Percentiles rank a stretch among this genome's conserved stretches.
phyloP scores from a whole-genome alignment of 2,113 vertebrate species.

The Lipotes vexillifer region DNA sequence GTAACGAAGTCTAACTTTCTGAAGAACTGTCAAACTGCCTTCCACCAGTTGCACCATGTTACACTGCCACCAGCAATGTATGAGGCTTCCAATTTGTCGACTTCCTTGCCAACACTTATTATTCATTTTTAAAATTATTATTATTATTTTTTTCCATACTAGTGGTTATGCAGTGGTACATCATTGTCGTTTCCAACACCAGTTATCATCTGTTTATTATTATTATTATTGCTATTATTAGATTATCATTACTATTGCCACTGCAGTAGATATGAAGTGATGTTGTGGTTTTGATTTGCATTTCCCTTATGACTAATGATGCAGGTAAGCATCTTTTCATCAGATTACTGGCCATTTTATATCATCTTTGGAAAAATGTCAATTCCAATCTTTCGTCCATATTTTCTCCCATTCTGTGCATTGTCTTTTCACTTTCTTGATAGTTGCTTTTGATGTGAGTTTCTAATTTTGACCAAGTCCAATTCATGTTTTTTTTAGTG shows the following conservation, averaged over 20 bases:
- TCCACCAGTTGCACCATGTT: not conserved
- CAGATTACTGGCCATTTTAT: not conserved
- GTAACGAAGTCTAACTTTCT: not conserved
- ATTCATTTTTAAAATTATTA: not conserved
- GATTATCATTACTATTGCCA: not conserved
- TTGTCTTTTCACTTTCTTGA: not conserved
- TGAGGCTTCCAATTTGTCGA: not conserved
- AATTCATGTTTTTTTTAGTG: not conserved
- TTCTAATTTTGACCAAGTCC: not conserved
- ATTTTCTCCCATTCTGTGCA: not conserved
- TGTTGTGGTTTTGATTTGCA: not conserved
- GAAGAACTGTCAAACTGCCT: not conserved
- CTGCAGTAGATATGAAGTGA: not conserved
- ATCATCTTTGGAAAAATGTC: not conserved
- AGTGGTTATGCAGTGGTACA: not conserved
- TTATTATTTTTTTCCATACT: too few relatives aligned
- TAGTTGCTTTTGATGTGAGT: not conserved
- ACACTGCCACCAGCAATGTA: not conserved
- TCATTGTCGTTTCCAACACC: not conserved
- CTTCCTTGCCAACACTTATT: not conserved
- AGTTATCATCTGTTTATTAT: not conserved
- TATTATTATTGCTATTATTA: not conserved
- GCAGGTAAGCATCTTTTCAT: not conserved
- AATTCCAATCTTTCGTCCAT: not conserved
- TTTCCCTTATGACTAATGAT: not conserved